Evolutionary conservation across 2,113 vertebrate species (phyloP).

Genomic region (Rhabdomys dilectus): DNA sequence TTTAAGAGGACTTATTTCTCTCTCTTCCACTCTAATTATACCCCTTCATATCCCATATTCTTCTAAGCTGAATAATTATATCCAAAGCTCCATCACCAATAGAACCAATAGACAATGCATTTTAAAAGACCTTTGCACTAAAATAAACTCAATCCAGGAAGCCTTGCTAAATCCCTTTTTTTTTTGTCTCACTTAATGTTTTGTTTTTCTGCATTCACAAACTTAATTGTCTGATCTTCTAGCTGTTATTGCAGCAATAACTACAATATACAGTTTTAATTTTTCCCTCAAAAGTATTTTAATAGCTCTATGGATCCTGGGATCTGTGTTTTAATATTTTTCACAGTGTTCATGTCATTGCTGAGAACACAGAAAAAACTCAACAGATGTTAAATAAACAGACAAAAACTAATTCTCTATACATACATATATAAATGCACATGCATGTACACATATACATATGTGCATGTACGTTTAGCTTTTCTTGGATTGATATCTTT

Average conservation of each 20-base stretch:
- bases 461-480: not conserved
- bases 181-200: not conserved
- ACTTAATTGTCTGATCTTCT: not conserved
- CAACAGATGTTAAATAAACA: conserved; percentile 32
- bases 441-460: not conserved
- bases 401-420: conserved; percentile 16
- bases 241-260: not conserved
- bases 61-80: not conserved
- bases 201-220: conserved; percentile 5
- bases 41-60: not conserved
- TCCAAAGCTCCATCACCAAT: not conserved
- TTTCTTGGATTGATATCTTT: conserved; percentile 36
- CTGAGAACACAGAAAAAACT: not conserved
- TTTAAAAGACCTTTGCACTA: conserved; percentile 18
- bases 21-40: not conserved
- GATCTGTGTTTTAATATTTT: not conserved
- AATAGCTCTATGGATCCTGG: not conserved
- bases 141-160: conserved; percentile 42
- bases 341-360: not conserved
- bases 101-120: conserved; percentile 5
- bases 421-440: not conserved
- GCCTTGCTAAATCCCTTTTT: not conserved
- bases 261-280: not conserved
- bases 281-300: not conserved
- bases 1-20: not conserved